Evolutionary conservation across 2,113 vertebrate genomes (phyloP), one percentile per base, ranked within the genome.

Genomic region (Tinamus guttatus): DNA sequence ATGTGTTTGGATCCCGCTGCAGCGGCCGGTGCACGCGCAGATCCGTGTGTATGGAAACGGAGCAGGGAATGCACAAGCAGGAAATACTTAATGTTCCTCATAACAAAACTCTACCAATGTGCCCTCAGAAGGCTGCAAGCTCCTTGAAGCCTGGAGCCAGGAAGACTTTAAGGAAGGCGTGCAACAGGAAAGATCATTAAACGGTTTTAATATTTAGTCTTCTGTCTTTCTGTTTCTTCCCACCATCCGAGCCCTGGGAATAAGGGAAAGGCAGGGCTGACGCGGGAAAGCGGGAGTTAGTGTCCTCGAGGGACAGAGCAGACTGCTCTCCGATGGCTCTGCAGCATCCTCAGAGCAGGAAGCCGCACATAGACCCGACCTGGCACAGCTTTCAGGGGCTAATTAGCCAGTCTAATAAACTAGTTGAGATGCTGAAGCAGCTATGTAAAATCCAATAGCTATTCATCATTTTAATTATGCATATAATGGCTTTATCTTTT

Each of bases 381-480:
- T 60, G 40, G n/a, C 45, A 82, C 24, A 94, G 34, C 65, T 51
- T 78, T 75, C 27, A 7, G 56, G 32, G 70, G 38, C 77, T 75
- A 83, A 91, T 84, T 70, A 52, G 73, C 86, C 89, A 86, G 83
- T 69, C 56, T 81, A 87, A 58, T 60, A 67, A 78, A 25, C 73
- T 74, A 67, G 25, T 11, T 25, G 86, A 84, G 83, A 71, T 67
- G 62, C 89, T 88, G 77, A 87, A 95, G 69, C 74, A 81, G 30
- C 81, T 76, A 84, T 25, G 22, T 68, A 68, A 81, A 90, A 73
- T 85, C 74, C 45, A 84, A 60, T 5, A 58, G 69, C 68, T 84
- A 90, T 89, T 69, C 18, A 81, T 84, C 22, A 93, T 73, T 93
- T 94, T 90, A 94, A 96, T 92, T 92, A 94, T 78, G 58, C 77